Evolutionary conservation across 92 coral and sea anemone genomes (phyloP), one percentile per base, ranked within the genome.

Genomic region (Phenganax subtilis): DNA sequence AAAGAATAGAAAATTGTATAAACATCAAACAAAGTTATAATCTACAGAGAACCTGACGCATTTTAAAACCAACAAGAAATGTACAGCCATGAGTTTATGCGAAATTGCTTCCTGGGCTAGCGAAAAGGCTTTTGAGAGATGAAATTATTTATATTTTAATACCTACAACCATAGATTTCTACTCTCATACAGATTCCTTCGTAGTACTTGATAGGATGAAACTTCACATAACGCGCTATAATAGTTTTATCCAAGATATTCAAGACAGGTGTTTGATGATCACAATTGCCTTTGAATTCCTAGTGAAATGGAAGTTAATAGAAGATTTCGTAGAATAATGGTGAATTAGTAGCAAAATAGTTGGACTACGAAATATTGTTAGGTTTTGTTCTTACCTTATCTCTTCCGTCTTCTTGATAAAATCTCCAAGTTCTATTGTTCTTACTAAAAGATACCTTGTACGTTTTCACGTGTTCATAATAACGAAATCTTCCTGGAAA

Each of bases 391-490:
- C 75, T 66, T 85, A 85, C 86, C 66, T 81, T 77, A 55, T 80
- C 79, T 61, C 84, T 78, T 10, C 30, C n/a, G n/a, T 68, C n/a
- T 37, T 64, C 76, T 12, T 78, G 72, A 77, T 80, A 76, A 75
- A 30, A 83, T 55, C 81, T 47, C 91, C 91, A 91, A 12, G 58
- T 37, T 31, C 16, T 57, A 7, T 87, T 91, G 16, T 91, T 87
- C 59, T 54, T 60, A 44, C 96, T 91, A 75, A 76, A 82, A 7
- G 91, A 87, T 61, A 91, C 84, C 31, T 84, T 76, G 71, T 72
- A 91, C 28, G 90, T 70, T 62, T 91, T 91, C 52, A 89, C 92
- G 80, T 89, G 92, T 72, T 91, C 96, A 30, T 84, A 91, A 63
- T 85, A 91, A 60, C 85, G 78, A 84, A 72, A 77, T 47, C 96